Evolutionary conservation across 2,888 invertebrate species (phyloP).

Genomic region (Apotomis capreana): DNA sequence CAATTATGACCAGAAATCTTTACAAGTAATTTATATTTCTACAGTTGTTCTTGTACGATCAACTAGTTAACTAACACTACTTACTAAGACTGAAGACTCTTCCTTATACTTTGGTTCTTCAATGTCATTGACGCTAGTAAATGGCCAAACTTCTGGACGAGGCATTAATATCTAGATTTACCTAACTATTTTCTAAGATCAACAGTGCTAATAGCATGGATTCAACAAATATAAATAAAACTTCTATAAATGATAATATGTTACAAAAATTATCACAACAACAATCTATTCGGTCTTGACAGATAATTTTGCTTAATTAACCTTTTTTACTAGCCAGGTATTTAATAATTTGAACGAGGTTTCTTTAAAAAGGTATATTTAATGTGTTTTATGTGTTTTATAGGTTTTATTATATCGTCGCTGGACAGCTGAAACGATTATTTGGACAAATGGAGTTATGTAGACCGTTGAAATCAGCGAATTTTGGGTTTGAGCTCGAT

Average conservation of each 20-base stretch:
- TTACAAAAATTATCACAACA: slow-evolving; percentile 36
- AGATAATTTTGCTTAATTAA: slow-evolving; percentile 16
- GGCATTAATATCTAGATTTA: slow-evolving; percentile 56
- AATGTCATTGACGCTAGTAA: slow-evolving; percentile 47
- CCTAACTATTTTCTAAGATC: not conserved
- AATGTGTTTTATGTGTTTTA: no score
- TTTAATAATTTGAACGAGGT: not conserved
- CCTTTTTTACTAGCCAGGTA: slow-evolving; percentile 25
- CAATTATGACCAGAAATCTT: no score
- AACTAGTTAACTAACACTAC: slow-evolving; percentile 21
- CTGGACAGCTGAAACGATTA: no score
- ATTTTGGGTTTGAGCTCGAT: no score
- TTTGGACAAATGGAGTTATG: no score
- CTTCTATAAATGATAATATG: slow-evolving; percentile 24
- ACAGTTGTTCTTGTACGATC: no score
- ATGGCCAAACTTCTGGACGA: slow-evolving; percentile 69
- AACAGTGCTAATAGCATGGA: slow-evolving; percentile 22
- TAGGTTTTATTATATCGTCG: no score
- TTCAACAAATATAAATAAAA: slow-evolving; percentile 28
- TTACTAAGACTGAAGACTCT: slow-evolving; percentile 52
- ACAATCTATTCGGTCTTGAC: slow-evolving; percentile 37
- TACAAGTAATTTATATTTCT: no score
- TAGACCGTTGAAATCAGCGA: no score
- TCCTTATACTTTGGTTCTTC: slow-evolving; percentile 46
- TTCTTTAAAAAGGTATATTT: not conserved